phyloP scores from a whole-genome alignment of 2,888 invertebrate genomes.

The Phlogophora meticulosa region DNA sequence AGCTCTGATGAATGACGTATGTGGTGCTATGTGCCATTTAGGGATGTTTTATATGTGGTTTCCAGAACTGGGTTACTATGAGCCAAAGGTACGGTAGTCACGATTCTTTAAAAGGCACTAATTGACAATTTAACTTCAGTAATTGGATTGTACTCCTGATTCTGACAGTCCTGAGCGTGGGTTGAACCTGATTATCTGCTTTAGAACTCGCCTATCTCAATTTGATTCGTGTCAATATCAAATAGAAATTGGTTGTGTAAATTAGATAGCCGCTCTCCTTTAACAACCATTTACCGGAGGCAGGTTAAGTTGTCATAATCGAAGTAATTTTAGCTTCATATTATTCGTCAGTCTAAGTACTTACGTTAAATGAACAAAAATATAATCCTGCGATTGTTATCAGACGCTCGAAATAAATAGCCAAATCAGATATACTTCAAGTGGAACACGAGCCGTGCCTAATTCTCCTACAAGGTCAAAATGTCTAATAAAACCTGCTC shows the following conservation, averaged over 20 bases:
- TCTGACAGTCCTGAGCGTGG: background rate
- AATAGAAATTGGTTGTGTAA: conserved; percentile 1
- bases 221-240: background rate
- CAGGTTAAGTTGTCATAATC: conserved; percentile 6
- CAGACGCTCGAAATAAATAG: conserved; percentile 17
- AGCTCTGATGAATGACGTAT: conserved; percentile 42
- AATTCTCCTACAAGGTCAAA: conserved; percentile 25
- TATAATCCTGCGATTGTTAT: conserved; percentile 5
- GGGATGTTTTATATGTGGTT: conserved; percentile 15
- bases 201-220: background rate
- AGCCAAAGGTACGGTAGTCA: background rate
- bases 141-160: background rate
- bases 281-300: background rate
- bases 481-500: conserved; percentile 18
- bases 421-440: conserved; percentile 30
- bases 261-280: conserved; percentile 2
- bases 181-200: background rate
- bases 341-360: conserved; percentile 7
- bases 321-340: conserved; percentile 1
- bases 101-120: background rate
- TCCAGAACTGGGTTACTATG: conserved; percentile 41
- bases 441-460: background rate
- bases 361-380: conserved; percentile 2
- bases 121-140: background rate
- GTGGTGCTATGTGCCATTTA: conserved; percentile 34